phyloP scores from a whole-genome alignment of 1,140 invertebrate species.

The Nephotettix cincticeps region DNA sequence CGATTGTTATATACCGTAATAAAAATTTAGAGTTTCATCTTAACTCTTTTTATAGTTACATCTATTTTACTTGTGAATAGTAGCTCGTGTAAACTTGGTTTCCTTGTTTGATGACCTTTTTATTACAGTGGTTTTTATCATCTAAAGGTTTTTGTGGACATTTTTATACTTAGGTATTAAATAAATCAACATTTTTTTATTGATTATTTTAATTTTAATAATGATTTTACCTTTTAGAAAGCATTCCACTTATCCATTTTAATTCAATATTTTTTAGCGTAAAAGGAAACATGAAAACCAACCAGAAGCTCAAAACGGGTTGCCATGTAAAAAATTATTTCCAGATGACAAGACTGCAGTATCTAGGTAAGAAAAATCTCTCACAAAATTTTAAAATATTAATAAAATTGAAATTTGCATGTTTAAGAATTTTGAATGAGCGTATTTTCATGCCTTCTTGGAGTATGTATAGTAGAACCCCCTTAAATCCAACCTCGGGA shows the following conservation, averaged over 20 bases:
- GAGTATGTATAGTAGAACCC: too few species aligned
- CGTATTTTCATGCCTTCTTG: too few species aligned
- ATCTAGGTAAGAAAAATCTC: slow-evolving; percentile 28
- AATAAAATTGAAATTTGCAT: too few species aligned
- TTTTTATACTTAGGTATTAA: background rate
- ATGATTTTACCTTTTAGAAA: background rate
- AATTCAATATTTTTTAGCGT: slow-evolving; percentile 39
- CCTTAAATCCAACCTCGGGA: too few species aligned
- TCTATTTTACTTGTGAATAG: too few species aligned
- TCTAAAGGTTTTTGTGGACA: background rate
- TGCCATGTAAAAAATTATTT: slow-evolving; percentile 49
- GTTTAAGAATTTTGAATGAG: too few species aligned
- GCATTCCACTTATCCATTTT: background rate
- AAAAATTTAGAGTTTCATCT: too few species aligned
- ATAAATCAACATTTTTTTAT: background rate
- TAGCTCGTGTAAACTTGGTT: too few species aligned
- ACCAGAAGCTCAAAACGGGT: slow-evolving; percentile 48
- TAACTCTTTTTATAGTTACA: too few species aligned
- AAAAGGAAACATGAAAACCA: slow-evolving; percentile 51
- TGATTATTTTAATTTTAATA: background rate
- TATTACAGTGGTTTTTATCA: background rate
- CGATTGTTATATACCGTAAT: too few species aligned
- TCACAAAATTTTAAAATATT: too few species aligned
- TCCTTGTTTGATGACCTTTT: too few species aligned
- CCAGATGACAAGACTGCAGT: slow-evolving; percentile 42